These are phyloP conservation scores for Pyrgus malvae DNA, from an alignment of 2,888 invertebrate species.

Conservation along the genomic window DNA sequence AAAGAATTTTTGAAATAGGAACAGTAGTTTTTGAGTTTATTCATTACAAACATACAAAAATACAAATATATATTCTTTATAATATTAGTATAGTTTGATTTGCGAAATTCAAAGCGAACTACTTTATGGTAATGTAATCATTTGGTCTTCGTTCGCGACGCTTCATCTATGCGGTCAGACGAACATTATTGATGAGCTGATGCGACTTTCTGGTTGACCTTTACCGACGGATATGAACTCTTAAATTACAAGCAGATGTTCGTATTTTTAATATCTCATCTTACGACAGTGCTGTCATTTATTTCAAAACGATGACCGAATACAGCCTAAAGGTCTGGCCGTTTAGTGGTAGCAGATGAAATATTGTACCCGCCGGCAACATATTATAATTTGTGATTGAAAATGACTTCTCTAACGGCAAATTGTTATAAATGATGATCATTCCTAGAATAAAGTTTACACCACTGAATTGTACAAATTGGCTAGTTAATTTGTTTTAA, in stretches of 20 bases:
- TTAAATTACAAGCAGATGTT: slow-evolving; percentile 10
- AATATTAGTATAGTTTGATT: no score
- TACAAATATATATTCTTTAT: no score
- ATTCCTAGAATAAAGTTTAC: not conserved
- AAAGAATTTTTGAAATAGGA: no score
- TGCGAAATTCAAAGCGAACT: no score
- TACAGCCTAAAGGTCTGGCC: slow-evolving; percentile 6
- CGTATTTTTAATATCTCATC: slow-evolving; percentile 3
- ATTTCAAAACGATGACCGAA: slow-evolving; percentile 14
- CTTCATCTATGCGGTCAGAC: not conserved
- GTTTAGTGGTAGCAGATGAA: not conserved
- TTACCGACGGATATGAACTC: slow-evolving; percentile 7
- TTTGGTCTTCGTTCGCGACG: slow-evolving; percentile 3
- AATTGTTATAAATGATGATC: not conserved
- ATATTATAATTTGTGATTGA: slow-evolving; percentile 11
- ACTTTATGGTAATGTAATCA: not conserved
- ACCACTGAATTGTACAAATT: not conserved
- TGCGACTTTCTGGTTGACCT: slow-evolving; percentile 14
- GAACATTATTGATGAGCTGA: slow-evolving; percentile 18
- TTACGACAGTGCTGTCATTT: slow-evolving; percentile 13
- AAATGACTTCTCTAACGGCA: not conserved
- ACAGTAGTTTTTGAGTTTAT: no score
- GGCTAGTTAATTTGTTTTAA: no score
- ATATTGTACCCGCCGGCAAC: slow-evolving; percentile 5
- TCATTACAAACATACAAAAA: no score